Percentiles rank a stretch among this genome's conserved stretches.
Evolutionary conservation across 2,888 invertebrate species (phyloP).

Genomic region (Ornithoptera alexandrae): DNA sequence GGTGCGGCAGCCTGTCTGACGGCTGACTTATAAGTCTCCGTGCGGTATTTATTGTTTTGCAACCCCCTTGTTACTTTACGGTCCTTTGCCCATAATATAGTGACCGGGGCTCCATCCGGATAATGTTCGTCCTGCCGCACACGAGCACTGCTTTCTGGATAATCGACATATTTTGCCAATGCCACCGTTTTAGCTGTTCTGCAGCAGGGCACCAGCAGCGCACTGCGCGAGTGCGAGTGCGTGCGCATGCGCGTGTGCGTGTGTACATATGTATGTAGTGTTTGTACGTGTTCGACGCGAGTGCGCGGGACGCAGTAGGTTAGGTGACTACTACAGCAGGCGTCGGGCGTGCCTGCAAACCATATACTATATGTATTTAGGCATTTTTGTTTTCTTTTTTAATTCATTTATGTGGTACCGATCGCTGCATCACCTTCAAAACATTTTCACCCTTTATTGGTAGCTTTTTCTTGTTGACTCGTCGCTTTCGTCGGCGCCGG

Average conservation of each 20-base stretch:
- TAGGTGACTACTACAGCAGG: conserved; percentile 57
- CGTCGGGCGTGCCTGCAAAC: conserved; percentile 63
- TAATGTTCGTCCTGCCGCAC: no score
- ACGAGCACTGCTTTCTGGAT: no score
- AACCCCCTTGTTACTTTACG: no score
- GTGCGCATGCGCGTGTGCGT: conserved; percentile 44
- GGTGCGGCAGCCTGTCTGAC: neutral
- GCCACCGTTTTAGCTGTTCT: no score
- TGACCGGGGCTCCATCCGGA: no score
- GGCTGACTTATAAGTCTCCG: neutral
- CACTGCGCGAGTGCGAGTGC: conserved; percentile 8
- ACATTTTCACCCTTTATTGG: conserved; percentile 59
- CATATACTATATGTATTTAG: conserved; percentile 61
- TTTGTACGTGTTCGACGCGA: conserved; percentile 36
- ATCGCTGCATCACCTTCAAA: conserved; percentile 41
- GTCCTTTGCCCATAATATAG: no score
- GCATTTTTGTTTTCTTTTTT: conserved; percentile 56
- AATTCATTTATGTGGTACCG: conserved; percentile 39
- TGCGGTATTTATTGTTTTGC: no score
- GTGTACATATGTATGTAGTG: conserved; percentile 48
- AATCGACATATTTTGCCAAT: no score
- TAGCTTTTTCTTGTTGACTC: conserved; percentile 48
- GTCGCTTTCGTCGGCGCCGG: conserved; percentile 12
- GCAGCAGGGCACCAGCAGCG: neutral
- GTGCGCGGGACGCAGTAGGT: conserved; percentile 57